Evolutionary conservation across 2,797 vertebrate species (phyloP), one percentile per base, ranked within the genome.

Genomic region (Glyptemys insculpta): DNA sequence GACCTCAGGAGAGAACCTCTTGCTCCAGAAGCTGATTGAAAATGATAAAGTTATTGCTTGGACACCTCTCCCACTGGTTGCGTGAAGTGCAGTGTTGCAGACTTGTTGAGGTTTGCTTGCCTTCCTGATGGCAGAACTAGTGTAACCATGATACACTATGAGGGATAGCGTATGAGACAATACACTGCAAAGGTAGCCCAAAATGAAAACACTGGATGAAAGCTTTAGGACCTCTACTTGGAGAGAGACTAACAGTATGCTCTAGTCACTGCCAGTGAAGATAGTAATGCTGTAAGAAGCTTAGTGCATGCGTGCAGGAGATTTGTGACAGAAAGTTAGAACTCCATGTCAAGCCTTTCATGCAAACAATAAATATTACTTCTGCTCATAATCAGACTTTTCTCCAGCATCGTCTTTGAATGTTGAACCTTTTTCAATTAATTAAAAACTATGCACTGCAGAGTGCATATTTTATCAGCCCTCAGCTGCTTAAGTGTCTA

Each of bases 391-490:
- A 98, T 98, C 98, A 97, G 98, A 98, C 98, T 98, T 98, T 98
- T 98, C 98, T 98, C 98, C 95, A 87, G 97, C 98, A 97, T 98
- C 98, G 98, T 98, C 98, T 98, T 98, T 99, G 98, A 98, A 98
- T 99, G 98, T 98, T 98, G 98, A 98, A 98, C 98, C 98, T 99
- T 99, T 99, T 98, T 99, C 99, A 99, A 99, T 99, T 99, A 99
- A 99, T 99, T 99, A 99, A 99, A 99, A 98, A 99, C 98, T 98
- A 98, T 98, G 99, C 98, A 98, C 98, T 97, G 99, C 98, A 98
- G 98, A 98, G 98, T 98, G 98, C 98, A 98, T 98, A 98, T 99
- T 99, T 99, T 99, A 99, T 99, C 99, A 99, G 98, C 98, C 97
- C 98, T 99, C 98, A 98, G 98, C 98, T 98, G 98, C 97, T 98